Conservation (phyloP, 2,797 vertebrate genomes). For the Sebastes taczanowskii region DNA sequence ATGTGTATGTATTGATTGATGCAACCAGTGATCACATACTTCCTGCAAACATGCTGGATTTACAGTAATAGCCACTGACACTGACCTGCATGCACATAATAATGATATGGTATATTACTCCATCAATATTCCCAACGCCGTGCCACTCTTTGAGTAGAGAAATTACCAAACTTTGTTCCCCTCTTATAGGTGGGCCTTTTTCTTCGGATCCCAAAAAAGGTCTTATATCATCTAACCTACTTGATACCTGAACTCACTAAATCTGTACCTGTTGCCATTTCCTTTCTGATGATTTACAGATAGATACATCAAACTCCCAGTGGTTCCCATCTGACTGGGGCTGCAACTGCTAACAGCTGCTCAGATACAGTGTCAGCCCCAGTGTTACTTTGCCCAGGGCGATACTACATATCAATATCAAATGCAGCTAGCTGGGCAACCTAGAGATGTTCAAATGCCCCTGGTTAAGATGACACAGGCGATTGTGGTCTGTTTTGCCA, state of each 20-base stretch:
- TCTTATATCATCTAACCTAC: not conserved
- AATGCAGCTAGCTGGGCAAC: not conserved
- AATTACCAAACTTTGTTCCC: not conserved
- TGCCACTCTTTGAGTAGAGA: not conserved
- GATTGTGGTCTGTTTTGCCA: not conserved
- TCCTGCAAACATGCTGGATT: not conserved
- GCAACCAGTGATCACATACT: not conserved
- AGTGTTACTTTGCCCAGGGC: not conserved
- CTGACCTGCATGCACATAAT: not conserved
- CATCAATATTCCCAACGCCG: not conserved
- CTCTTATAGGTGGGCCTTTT: not conserved
- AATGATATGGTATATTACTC: not conserved
- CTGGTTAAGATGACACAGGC: not conserved
- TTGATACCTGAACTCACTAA: not conserved
- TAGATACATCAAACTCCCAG: slow-evolving; percentile 5
- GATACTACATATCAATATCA: slow-evolving; percentile 7
- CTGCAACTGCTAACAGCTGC: slow-evolving; percentile 12
- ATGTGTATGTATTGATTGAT: not conserved
- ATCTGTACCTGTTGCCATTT: not conserved
- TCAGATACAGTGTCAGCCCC: not conserved
- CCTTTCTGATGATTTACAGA: not conserved
- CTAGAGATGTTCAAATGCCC: slow-evolving; percentile 3
- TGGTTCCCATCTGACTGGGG: not conserved
- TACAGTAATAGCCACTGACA: not conserved
- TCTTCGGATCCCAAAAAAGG: not conserved